Base-by-base conservation (phyloP, 2,113 vertebrate species). In the Jacana jacana region DNA sequence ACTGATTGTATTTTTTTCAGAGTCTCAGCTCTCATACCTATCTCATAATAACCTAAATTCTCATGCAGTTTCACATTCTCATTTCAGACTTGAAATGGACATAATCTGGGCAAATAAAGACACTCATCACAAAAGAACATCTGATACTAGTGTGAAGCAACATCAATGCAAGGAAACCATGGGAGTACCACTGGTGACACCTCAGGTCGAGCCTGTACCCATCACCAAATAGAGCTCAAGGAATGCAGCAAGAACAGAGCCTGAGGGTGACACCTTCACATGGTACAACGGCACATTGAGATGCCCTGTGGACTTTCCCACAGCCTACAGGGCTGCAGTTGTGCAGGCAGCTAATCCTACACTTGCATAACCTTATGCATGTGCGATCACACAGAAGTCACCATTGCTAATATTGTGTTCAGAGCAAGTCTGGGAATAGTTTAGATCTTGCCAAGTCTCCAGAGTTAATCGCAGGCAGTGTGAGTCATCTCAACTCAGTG, bases 1-100 rank as follows among this genome's bases (percentile, higher is more conserved):
- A 95, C 19, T 6, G 16, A 79, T 71, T 55, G 37, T 9, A 68
- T 69, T 7, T 78, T 76, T 76, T 93, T 81, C 33, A 91, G 83
- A 52, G n/a, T 95, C 82, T 94, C 88, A 77, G 58, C 46, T 94
- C 83, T 91, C 63, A 94, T 57, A 94, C 64, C 88, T 89, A 93
- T 79, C 69, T 95, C 82, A 93, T 93, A 91, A 93, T 73, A 96
- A 95, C 58, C 51, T 96, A 57, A 92, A 55, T 73, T 83, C 46
- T 73, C n/a, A 61, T 1, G 1, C 22, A 52, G 42, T 22, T 65
- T 11, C 13, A 64, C 3, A 0, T 37, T 48, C 15, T 66, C 63
- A 72, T 92, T 91, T 66, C 78, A 77, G 61, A 68, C 2, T 31
- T 89, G 28, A 18, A 64, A 14, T 5, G 28, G 30, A 46, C 28